Evolutionary conservation across 2,113 vertebrate genomes (phyloP), one percentile per base, ranked within the genome.

Genomic region (Notarius lentiginosus): DNA sequence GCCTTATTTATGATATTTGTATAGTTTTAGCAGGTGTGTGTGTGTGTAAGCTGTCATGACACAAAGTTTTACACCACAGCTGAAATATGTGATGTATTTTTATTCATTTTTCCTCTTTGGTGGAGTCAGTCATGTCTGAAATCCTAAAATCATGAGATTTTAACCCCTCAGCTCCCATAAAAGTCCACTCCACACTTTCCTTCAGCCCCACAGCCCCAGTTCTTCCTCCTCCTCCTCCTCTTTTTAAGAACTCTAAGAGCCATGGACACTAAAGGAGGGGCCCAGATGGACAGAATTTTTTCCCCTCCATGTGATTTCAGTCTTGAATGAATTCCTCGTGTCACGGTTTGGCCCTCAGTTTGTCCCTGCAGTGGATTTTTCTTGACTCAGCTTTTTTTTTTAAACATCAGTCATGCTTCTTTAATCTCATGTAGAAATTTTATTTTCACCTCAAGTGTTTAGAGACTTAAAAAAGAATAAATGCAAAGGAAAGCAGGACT

Each of bases 181-280:
- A 89, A 94, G 82, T 95, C 95, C 95, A 94, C 80, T 95, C 95
- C 95, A 91, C 92, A 92, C 91, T 93, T 96, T 96, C 89, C 92
- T 94, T 90, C 93, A 72, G 73, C n/a, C 89, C 87, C 73, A 66
- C 34, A 24, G 20, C 88, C 91, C 94, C 92, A 88, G 82, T 83
- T 91, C 88, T 89, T 90, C 83, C 84, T 81, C 55, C 65, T 89
- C 86, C 55, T 84, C 75, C 22, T 89, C 79, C 63, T 79, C 61
- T 75, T 63, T 10, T 77, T 88, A 86, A 89, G 88, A 89, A 88
- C 88, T 92, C 84, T 88, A 87, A 89, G 84, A 77, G 77, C 86
- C 90, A 84, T 86, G 70, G 53, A 66, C 84, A 83, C 85, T 84
- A 47, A n/a, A 86, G 34, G 83, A 73, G 66, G 41, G 49, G 41